These are phyloP conservation scores for Anguilla pacifica DNA, from an alignment of 2,797 vertebrate genomes.

Conservation along the genomic window DNA sequence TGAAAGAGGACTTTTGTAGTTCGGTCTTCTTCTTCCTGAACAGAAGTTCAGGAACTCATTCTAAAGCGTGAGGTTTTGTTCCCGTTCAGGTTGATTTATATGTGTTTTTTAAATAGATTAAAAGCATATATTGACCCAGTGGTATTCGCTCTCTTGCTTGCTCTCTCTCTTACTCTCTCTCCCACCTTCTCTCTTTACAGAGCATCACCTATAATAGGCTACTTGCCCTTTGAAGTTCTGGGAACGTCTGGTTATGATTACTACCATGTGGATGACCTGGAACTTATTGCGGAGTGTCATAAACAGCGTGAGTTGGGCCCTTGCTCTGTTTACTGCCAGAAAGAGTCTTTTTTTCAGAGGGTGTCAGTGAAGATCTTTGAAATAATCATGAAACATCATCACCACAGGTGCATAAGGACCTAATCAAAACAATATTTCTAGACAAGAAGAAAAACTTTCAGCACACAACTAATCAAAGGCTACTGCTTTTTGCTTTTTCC, in stretches of 20 bases:
- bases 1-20: not conserved
- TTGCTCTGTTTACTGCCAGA: not conserved
- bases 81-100: not conserved
- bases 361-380: not conserved
- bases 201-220: slow-evolving; percentile 86
- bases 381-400: not conserved
- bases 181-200: slow-evolving; percentile 56
- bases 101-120: not conserved
- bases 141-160: not conserved
- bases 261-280: slow-evolving; percentile 89
- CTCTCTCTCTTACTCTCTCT: not conserved
- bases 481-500: no score
- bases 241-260: slow-evolving; percentile 90
- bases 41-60: not conserved
- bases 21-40: not conserved
- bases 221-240: slow-evolving; percentile 88
- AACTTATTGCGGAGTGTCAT: slow-evolving; percentile 87
- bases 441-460: no score
- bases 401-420: not conserved
- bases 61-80: not conserved
- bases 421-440: no score
- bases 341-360: not conserved
- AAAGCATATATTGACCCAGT: not conserved
- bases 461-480: no score
- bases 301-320: slow-evolving; percentile 78